Evolutionary conservation across 2,113 vertebrate genomes (phyloP), one percentile per base, ranked within the genome.

Genomic region (Esox niger): DNA sequence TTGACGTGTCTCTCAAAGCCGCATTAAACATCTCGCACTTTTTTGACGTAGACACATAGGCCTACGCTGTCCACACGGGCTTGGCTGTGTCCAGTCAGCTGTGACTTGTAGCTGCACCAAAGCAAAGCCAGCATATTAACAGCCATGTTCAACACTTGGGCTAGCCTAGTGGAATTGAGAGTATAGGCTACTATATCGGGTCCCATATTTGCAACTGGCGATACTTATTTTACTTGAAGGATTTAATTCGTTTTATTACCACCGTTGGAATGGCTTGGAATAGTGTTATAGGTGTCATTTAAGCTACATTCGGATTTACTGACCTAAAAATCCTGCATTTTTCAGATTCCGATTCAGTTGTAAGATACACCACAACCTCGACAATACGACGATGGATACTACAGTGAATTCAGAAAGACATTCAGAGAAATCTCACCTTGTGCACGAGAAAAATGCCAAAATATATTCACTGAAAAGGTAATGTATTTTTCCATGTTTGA

Each of bases 381-480:
- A 32, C 29, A 2, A 29, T 47, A 55, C 5, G 15, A 17, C 64
- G 10, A 89, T 89, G 88, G 86, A 88, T 66, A 84, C 77, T 27
- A 77, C 77, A 5, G 78, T 74, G 32, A 89, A 86, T 72, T 89
- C 91, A 26, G 92, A 92, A 75, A 93, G 89, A 32, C 88, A 86
- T 72, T 89, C 91, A 25, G 92, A 93, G 76, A 93, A 90, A 88
- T 92, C 91, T 56, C 90, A 91, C 10, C 91, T 93, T 66, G 88
- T 93, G 9, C 80, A 89, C 69, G 91, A 92, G 73, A 90, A 82
- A 79, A 89, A 79, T 20, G 77, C 79, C 2, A 92, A 86, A 64
- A 91, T 84, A 80, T 92, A 93, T 75, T 92, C 88, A 75, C 75
- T 88, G 3, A 85, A 89, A 71, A 92, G 92, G 92, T 93, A 82